phyloP scores from a whole-genome alignment of 2,797 vertebrate genomes.

The Parotocinclus haroldoi region DNA sequence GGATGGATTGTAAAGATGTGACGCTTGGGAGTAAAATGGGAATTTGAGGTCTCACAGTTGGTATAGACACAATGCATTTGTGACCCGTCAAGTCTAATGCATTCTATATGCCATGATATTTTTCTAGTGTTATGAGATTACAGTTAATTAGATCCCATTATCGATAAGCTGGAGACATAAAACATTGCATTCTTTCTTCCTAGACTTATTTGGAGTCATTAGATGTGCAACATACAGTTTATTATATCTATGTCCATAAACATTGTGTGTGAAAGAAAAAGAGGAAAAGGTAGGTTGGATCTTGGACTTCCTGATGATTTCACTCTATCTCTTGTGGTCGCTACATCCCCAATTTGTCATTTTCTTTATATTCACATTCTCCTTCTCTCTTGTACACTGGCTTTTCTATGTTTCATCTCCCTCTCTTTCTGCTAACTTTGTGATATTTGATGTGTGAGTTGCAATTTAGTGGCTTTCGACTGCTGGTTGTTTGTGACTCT shows the following conservation, averaged over 20 bases:
- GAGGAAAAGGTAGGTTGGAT: conserved; percentile 8
- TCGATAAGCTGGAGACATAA: conserved; percentile 42
- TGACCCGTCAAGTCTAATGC: conserved; percentile 26
- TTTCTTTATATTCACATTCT: not conserved
- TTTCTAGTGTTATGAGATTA: conserved; percentile 36
- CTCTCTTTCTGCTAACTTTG: conserved; percentile 8
- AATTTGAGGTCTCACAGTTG: conserved; percentile 6
- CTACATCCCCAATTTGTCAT: not conserved
- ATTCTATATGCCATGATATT: conserved; percentile 21
- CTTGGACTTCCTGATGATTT: conserved; percentile 2
- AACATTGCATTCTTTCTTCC: conserved; percentile 20
- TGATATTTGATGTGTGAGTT: conserved; percentile 22
- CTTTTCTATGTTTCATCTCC: not conserved
- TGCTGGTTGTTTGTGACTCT: conserved; percentile 43
- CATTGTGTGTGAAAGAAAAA: conserved; percentile 23
- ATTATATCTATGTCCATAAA: conserved; percentile 42
- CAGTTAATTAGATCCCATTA: conserved; percentile 35
- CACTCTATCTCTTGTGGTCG: not conserved
- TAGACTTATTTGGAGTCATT: conserved; percentile 31
- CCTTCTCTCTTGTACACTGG: not conserved
- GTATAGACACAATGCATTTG: conserved; percentile 28
- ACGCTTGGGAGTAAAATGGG: conserved; percentile 3
- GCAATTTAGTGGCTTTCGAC: conserved; percentile 26
- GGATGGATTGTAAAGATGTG: conserved; percentile 7
- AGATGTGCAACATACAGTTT: conserved; percentile 34